Conservation (phyloP, 1,140 invertebrate species). For the Drosophila repletoides region DNA sequence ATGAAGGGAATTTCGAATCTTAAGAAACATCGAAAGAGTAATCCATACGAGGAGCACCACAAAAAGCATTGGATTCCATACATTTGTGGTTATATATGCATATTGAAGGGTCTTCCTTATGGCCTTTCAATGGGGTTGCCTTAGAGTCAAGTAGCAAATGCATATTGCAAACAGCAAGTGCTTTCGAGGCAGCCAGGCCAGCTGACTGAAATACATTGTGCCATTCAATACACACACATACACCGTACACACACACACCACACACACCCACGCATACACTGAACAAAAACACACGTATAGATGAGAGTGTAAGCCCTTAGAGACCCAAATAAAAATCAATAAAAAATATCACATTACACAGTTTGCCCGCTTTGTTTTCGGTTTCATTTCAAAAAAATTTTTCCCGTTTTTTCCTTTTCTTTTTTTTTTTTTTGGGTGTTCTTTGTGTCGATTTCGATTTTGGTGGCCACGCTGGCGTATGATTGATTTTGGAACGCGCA, state of each 20-base stretch:
- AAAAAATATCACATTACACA: slow-evolving; percentile 74
- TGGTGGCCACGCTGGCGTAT: slow-evolving; percentile 54
- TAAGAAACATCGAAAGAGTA: too few relatives aligned
- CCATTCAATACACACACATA: slow-evolving; percentile 12
- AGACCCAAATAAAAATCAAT: slow-evolving; percentile 66
- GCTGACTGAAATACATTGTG: slow-evolving; percentile 30
- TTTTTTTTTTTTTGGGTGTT: slow-evolving; percentile 1
- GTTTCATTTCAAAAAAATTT: slow-evolving; percentile 23
- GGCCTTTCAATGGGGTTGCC: slow-evolving; percentile 28
- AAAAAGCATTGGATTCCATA: background rate
- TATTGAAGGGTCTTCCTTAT: slow-evolving; percentile 23
- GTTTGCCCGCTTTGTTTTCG: slow-evolving; percentile 58
- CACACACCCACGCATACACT: slow-evolving; percentile 7
- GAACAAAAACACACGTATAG: background rate
- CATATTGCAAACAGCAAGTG: slow-evolving; percentile 71
- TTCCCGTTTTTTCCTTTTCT: slow-evolving; percentile 3
- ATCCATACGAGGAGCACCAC: background rate
- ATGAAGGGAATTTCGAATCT: too few relatives aligned
- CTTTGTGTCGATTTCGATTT: slow-evolving; percentile 62
- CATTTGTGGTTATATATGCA: slow-evolving; percentile 7
- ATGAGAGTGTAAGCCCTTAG: background rate
- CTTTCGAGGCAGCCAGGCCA: slow-evolving; percentile 43
- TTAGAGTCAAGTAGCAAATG: slow-evolving; percentile 54
- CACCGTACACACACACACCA: slow-evolving; percentile 1
- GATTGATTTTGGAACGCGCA: slow-evolving; percentile 60